Percentiles rank a stretch among this genome's conserved stretches.
These are phyloP conservation scores for Zalophus californianus DNA, from an alignment of 2,797 vertebrate genomes.

Conservation along the genomic window DNA sequence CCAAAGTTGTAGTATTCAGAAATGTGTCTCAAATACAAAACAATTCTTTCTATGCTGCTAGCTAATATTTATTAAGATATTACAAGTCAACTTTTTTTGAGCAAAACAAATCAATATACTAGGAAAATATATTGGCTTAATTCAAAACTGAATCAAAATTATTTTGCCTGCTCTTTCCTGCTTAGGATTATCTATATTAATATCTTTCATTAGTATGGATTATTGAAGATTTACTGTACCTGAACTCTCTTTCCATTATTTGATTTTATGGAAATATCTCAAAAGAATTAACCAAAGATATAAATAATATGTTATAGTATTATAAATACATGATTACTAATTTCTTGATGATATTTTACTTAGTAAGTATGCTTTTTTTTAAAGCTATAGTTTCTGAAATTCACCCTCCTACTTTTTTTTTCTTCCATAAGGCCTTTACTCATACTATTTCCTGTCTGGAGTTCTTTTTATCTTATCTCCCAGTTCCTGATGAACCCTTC, in stretches of 20 bases:
- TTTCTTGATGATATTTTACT: conserved; percentile 6
- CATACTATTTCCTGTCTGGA: background rate
- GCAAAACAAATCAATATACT: background rate
- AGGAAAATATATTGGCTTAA: background rate
- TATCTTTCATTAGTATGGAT: background rate
- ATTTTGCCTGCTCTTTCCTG: conserved; percentile 29
- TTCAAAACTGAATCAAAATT: background rate
- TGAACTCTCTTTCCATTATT: background rate
- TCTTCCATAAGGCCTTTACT: background rate
- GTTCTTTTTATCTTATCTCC: background rate
- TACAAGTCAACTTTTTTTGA: background rate
- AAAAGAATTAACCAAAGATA: background rate
- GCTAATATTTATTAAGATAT: background rate
- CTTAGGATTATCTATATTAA: conserved; percentile 1
- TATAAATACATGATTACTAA: background rate
- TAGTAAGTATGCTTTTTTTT: background rate
- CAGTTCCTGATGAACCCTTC: background rate
- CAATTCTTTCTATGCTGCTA: background rate
- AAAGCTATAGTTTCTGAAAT: background rate
- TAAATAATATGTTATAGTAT: background rate
- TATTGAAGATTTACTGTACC: conserved; percentile 12
- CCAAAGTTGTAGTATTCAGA: background rate
- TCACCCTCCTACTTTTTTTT: background rate
- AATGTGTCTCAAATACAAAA: background rate
- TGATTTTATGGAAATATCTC: conserved; percentile 20